phyloP scores from a whole-genome alignment of 2,113 vertebrate genomes.

The Progne subis region DNA sequence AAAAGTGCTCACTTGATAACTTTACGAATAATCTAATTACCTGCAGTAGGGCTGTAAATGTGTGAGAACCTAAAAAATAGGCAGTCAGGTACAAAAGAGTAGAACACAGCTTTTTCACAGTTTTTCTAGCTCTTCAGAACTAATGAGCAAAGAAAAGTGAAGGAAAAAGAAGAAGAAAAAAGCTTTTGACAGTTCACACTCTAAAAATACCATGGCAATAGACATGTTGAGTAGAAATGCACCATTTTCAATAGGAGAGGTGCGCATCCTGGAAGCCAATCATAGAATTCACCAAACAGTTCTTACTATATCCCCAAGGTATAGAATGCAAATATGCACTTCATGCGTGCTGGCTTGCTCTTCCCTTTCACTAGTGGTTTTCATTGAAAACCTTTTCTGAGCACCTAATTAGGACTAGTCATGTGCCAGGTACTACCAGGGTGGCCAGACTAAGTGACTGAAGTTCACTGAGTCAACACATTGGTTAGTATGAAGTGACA shows the following conservation, averaged over 20 bases:
- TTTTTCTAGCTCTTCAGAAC: constrained; percentile 46
- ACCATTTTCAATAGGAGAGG: background rate
- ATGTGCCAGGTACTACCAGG: background rate
- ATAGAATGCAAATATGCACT: background rate
- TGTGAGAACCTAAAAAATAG: constrained; percentile 27
- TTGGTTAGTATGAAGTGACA: background rate
- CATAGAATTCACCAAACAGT: background rate
- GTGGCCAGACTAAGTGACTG: background rate
- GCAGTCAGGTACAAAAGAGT: background rate
- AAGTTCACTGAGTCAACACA: background rate
- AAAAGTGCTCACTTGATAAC: constrained; percentile 8
- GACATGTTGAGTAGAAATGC: background rate
- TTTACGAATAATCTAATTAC: background rate
- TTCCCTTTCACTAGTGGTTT: background rate
- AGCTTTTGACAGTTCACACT: constrained; percentile 22
- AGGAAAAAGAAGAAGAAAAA: background rate
- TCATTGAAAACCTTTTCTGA: background rate
- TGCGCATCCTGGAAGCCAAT: background rate
- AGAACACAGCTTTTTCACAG: background rate
- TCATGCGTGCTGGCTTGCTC: background rate
- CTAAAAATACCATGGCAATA: constrained; percentile 46
- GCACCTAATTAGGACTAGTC: background rate
- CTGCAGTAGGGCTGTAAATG: background rate
- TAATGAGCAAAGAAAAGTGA: constrained; percentile 35
- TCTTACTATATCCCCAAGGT: background rate